Evolutionary conservation across 2,797 vertebrate species (phyloP).

Genomic region (Rhinatrema bivittatum): DNA sequence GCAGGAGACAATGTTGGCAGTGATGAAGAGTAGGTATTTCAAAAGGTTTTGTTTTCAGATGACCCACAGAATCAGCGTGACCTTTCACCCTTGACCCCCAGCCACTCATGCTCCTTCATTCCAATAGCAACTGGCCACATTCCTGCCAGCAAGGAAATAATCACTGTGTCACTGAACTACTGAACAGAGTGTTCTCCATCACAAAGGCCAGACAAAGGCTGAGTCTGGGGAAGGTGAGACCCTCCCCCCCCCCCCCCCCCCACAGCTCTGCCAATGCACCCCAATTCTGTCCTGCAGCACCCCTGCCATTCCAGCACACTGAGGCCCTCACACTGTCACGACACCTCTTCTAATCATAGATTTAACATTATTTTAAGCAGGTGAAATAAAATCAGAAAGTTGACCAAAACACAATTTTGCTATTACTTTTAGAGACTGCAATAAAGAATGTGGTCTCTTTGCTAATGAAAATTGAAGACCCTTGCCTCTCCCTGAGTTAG

Average conservation of each 20-base stretch:
- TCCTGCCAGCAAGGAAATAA: conserved; percentile 63
- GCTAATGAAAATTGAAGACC: no score
- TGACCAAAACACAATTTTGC: no score
- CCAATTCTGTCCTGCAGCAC: background rate
- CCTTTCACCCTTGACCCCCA: conserved; percentile 47
- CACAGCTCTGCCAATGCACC: no score
- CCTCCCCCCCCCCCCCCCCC: background rate
- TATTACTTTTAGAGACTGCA: no score
- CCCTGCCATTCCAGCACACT: no score
- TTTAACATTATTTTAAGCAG: no score
- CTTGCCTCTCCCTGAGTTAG: no score
- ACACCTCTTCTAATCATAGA: no score
- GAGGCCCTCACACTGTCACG: no score
- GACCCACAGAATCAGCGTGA: conserved; percentile 50
- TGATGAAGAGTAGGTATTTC: conserved; percentile 70
- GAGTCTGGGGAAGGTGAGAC: conserved; percentile 11
- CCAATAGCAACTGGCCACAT: conserved; percentile 61
- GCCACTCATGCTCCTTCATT: conserved; percentile 40
- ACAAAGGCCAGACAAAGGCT: conserved; percentile 60
- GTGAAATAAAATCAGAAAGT: no score
- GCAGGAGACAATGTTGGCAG: conserved; percentile 67
- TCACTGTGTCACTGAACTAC: conserved; percentile 62
- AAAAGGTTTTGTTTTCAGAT: conserved; percentile 63
- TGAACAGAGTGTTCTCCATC: conserved; percentile 61
- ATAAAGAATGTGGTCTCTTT: no score